Conservation (phyloP, 2,113 vertebrate genomes). For the Sciurus niger region DNA sequence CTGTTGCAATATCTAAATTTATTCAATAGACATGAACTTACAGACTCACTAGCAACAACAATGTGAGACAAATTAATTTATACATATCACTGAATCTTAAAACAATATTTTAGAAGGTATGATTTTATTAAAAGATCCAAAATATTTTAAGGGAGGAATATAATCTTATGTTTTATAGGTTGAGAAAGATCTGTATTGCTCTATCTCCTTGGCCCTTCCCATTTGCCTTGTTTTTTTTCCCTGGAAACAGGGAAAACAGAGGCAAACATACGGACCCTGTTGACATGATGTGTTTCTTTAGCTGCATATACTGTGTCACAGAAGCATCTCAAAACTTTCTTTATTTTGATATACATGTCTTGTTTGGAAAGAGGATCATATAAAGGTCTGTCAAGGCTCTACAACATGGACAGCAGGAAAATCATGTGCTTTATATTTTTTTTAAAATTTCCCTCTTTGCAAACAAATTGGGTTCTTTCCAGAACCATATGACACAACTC, state of each 20-base stretch:
- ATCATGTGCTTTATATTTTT: not conserved
- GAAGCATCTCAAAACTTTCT: slow-evolving; percentile 61
- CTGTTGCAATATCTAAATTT: slow-evolving; percentile 22
- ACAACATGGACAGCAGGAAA: slow-evolving; percentile 20
- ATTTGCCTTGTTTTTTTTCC: slow-evolving; percentile 70
- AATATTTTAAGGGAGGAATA: not conserved
- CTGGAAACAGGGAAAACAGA: slow-evolving; percentile 58
- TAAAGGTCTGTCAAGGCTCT: slow-evolving; percentile 60
- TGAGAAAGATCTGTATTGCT: slow-evolving; percentile 61
- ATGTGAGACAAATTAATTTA: not conserved
- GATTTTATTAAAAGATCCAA: slow-evolving; percentile 36
- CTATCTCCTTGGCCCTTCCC: not conserved
- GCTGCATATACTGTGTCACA: not conserved
- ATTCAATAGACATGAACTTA: slow-evolving; percentile 71
- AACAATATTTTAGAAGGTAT: not conserved
- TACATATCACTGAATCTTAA: not conserved
- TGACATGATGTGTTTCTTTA: slow-evolving; percentile 60
- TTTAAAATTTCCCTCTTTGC: slow-evolving; percentile 62
- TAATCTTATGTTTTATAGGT: slow-evolving; percentile 53
- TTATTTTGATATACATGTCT: slow-evolving; percentile 18
- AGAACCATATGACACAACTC: slow-evolving; percentile 52
- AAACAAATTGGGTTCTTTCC: slow-evolving; percentile 34
- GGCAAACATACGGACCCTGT: slow-evolving; percentile 39
- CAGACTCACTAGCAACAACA: slow-evolving; percentile 27
- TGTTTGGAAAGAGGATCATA: slow-evolving; percentile 62